phyloP scores from a whole-genome alignment of 2,113 vertebrate species.

The Pelusios castaneus region DNA sequence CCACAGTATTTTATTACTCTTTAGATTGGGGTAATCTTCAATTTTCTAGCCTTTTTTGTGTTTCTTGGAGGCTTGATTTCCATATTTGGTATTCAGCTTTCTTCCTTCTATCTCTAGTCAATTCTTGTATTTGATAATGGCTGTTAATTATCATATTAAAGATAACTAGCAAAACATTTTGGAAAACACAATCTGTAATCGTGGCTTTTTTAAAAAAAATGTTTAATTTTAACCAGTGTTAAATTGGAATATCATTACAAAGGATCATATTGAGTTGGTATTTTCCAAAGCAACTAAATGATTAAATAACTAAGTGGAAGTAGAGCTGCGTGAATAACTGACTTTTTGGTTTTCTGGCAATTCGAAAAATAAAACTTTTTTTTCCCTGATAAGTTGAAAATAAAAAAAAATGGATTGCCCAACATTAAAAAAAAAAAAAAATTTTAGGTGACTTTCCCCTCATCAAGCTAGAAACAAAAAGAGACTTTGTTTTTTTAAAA shows the following conservation, averaged over 20 bases:
- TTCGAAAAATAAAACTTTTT: neutral
- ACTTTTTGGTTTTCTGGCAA: neutral
- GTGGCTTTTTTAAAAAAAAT: neutral
- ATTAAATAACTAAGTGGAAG: neutral
- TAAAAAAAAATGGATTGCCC: neutral
- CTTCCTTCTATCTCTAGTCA: neutral
- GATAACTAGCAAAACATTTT: neutral
- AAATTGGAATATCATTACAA: neutral
- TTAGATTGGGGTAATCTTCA: neutral
- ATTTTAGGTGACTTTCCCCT: neutral
- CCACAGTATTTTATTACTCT: neutral
- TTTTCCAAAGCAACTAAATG: neutral
- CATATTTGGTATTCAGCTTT: neutral
- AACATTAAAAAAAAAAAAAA: too few species aligned
- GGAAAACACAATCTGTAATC: neutral
- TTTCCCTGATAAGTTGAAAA: neutral
- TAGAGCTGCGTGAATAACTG: neutral
- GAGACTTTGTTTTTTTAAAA: neutral
- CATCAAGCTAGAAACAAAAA: neutral
- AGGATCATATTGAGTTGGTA: neutral
- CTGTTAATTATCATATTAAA: neutral
- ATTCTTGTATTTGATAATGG: neutral
- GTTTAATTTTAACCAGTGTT: neutral
- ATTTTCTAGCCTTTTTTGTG: neutral
- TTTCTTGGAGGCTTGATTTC: neutral